phyloP scores from a whole-genome alignment of 2,113 vertebrate genomes.

The Marmota monax region DNA sequence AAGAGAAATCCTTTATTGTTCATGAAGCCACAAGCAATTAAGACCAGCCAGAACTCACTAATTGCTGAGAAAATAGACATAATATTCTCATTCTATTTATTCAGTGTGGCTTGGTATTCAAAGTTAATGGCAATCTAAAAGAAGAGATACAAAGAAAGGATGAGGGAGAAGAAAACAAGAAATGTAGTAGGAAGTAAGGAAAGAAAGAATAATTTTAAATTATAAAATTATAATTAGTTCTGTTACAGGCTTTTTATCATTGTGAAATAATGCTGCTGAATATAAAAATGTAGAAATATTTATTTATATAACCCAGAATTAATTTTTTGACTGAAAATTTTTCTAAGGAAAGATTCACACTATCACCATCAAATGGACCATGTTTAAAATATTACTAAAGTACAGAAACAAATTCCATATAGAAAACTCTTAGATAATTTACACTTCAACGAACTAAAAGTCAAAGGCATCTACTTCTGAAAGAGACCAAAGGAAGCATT shows the following conservation, averaged over 20 bases:
- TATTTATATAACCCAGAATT: neutral
- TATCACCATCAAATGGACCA: neutral
- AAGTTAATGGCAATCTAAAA: constrained; percentile 15
- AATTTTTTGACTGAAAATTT: neutral
- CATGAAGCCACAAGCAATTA: constrained; percentile 50
- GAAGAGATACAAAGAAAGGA: neutral
- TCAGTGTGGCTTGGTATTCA: neutral
- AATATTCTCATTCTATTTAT: constrained; percentile 51
- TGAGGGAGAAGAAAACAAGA: neutral
- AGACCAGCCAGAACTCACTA: constrained; percentile 48
- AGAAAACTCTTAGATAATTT: neutral
- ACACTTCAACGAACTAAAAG: constrained; percentile 19
- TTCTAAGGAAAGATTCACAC: neutral
- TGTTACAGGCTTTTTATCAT: neutral
- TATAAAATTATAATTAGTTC: no score
- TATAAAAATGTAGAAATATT: neutral
- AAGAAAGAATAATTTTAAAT: neutral
- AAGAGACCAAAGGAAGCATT: neutral
- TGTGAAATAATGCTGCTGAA: constrained; percentile 5
- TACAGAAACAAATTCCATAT: neutral
- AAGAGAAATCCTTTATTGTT: constrained; percentile 53
- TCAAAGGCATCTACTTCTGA: constrained; percentile 48
- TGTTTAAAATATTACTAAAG: constrained; percentile 11
- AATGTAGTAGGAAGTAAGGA: neutral
- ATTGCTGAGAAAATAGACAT: constrained; percentile 53